A percentile compares a stretch with the other conserved stretches of the same genome.
Evolutionary conservation across 2,888 invertebrate genomes (phyloP).

Genomic region (Heliconius charithonia): DNA sequence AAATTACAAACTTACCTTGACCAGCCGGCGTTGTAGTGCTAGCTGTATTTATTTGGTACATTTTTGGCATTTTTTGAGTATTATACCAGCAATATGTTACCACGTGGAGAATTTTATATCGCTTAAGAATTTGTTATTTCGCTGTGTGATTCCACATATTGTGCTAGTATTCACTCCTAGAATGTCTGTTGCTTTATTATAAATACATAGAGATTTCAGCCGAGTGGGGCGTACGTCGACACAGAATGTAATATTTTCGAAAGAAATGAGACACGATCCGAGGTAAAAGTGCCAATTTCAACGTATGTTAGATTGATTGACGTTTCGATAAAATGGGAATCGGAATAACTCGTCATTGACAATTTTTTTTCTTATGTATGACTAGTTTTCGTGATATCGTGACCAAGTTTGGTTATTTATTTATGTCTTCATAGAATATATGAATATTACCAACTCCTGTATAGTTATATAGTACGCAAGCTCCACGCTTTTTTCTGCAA

Average conservation of each 20-base stretch:
- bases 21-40: not conserved
- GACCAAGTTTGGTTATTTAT: not conserved
- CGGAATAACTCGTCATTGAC: slow-evolving; percentile 21
- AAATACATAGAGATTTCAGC: slow-evolving; percentile 30
- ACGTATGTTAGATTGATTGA: slow-evolving; percentile 42
- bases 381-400: slow-evolving; percentile 21
- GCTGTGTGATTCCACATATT: slow-evolving; percentile 33
- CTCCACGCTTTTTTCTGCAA: not conserved
- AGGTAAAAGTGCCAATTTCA: slow-evolving; percentile 40
- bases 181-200: slow-evolving; percentile 40
- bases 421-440: not conserved
- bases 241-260: slow-evolving; percentile 39
- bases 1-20: slow-evolving; percentile 1
- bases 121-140: slow-evolving; percentile 40
- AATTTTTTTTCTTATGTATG: slow-evolving; percentile 26
- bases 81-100: not conserved
- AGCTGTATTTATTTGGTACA: not conserved
- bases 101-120: slow-evolving; percentile 39
- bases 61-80: slow-evolving; percentile 4
- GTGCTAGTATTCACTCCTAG: slow-evolving; percentile 35
- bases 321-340: slow-evolving; percentile 37
- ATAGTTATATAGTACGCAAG: not conserved
- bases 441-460: not conserved
- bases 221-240: slow-evolving; percentile 24
- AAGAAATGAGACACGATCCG: slow-evolving; percentile 30